These are phyloP conservation scores for Tetramorium parvispinum DNA, from an alignment of 1,140 invertebrate species.

Conservation along the genomic window DNA sequence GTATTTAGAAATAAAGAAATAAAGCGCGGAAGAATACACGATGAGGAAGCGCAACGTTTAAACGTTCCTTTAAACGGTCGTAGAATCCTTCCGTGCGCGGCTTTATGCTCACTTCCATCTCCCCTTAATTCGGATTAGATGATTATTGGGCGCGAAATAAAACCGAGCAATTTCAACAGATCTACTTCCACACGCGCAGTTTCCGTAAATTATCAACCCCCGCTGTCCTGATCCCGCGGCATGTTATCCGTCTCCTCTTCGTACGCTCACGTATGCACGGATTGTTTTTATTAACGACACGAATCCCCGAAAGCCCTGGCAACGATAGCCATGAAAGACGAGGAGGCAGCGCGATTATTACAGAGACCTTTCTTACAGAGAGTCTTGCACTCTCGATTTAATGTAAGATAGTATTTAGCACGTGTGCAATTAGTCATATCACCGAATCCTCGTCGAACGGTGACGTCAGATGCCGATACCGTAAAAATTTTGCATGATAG, in stretches of 20 bases:
- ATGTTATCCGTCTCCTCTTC: neutral
- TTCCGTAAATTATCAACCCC: constrained; percentile 2
- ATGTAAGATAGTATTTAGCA: too few species aligned
- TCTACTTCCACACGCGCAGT: neutral
- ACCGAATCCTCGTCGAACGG: neutral
- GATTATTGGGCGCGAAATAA: neutral
- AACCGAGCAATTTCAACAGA: neutral
- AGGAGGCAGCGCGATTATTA: too few species aligned
- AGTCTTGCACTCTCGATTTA: too few species aligned
- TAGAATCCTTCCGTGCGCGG: neutral
- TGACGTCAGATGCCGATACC: neutral
- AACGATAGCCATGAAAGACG: neutral
- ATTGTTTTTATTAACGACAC: constrained; percentile 43
- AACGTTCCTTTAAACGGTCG: neutral
- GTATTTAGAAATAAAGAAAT: neutral
- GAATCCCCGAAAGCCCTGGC: neutral
- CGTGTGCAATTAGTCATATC: neutral
- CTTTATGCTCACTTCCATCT: neutral
- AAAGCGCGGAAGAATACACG: neutral
- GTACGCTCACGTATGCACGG: neutral
- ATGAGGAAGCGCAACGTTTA: neutral
- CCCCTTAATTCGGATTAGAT: too few species aligned
- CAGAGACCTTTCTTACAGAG: too few species aligned
- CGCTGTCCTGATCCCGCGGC: neutral
- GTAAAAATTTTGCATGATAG: neutral